phyloP scores from a whole-genome alignment of 2,888 invertebrate species.

The Pammene fasciana region DNA sequence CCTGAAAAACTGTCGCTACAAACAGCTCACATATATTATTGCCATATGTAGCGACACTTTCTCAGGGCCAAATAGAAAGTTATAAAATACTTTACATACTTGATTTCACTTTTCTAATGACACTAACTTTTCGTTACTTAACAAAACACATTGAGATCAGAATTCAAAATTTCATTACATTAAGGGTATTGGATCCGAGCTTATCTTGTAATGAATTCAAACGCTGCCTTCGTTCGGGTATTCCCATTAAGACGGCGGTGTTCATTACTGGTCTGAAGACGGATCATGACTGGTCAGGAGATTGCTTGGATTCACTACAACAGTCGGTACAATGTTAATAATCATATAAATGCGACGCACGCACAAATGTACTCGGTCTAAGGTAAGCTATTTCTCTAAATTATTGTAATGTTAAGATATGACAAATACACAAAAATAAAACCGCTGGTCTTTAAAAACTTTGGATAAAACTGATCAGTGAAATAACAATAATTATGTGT shows the following conservation, averaged over 20 bases:
- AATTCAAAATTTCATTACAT: slow-evolving; percentile 41
- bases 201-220: slow-evolving; percentile 45
- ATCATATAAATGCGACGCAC: no score
- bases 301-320: slow-evolving; percentile 12
- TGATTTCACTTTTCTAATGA: no score
- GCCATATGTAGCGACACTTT: no score
- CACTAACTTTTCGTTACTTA: not conserved
- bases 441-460: no score
- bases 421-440: no score
- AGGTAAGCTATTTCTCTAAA: no score
- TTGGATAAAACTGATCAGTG: no score
- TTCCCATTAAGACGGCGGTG: slow-evolving; percentile 45
- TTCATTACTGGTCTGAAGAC: slow-evolving; percentile 29
- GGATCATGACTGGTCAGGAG: slow-evolving; percentile 32
- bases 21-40: no score
- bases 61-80: not conserved
- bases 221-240: slow-evolving; percentile 36
- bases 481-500: no score
- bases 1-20: no score
- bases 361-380: no score
- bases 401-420: no score
- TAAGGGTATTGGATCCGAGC: slow-evolving; percentile 32
- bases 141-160: slow-evolving; percentile 23
- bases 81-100: not conserved
- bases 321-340: slow-evolving; percentile 21